phyloP scores from a whole-genome alignment of 2,888 invertebrate species.

The Platycnemis pennipes region DNA sequence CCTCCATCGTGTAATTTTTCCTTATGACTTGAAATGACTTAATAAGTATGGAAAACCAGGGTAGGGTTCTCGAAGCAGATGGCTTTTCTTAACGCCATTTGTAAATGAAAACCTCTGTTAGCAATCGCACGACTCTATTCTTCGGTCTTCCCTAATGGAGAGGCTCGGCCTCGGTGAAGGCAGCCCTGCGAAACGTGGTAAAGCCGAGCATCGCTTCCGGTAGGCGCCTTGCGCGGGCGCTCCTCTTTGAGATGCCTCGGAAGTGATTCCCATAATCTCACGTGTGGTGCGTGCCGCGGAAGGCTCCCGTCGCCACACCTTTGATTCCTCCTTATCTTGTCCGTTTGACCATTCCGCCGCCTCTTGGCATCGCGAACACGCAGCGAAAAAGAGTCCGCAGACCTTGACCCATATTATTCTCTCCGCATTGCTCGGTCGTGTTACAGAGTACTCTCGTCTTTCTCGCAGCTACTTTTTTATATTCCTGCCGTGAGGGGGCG shows the following conservation, averaged over 20 bases:
- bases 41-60: too few species aligned
- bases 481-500: background rate
- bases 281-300: background rate
- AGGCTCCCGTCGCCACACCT: background rate
- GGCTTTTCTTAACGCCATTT: too few species aligned
- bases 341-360: background rate
- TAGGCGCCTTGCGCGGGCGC: background rate
- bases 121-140: too few species aligned
- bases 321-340: background rate
- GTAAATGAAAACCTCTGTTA: too few species aligned
- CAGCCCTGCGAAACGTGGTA: background rate
- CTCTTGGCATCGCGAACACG: background rate
- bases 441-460: conserved; percentile 33
- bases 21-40: too few species aligned
- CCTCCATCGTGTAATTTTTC: too few species aligned
- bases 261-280: background rate
- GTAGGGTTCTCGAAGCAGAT: too few species aligned
- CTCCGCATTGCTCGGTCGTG: conserved; percentile 40
- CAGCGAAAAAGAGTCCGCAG: background rate
- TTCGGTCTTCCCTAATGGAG: too few species aligned
- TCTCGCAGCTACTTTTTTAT: background rate
- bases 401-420: conserved; percentile 54
- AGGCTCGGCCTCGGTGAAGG: too few species aligned
- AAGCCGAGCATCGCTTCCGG: background rate
- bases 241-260: background rate